Percentiles rank a stretch among this genome's conserved stretches.
These are phyloP conservation scores for Hirtodrosophila confusa DNA, from an alignment of 2,888 invertebrate species.

Conservation along the genomic window DNA sequence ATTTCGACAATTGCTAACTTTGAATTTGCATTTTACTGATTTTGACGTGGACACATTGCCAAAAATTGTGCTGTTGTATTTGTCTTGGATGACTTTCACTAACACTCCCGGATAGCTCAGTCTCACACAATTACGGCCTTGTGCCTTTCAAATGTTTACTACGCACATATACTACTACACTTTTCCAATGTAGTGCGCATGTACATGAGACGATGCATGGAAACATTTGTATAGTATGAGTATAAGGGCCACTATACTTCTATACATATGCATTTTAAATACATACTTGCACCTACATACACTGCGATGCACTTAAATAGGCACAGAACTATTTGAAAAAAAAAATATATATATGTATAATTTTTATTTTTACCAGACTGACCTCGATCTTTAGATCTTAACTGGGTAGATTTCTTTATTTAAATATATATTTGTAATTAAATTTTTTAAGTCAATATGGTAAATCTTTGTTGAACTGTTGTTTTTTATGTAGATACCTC, in stretches of 20 bases:
- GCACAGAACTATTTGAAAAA: too few relatives aligned
- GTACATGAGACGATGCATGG: conserved; percentile 17
- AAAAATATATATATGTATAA: too few relatives aligned
- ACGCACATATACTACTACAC: conserved; percentile 15
- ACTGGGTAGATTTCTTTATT: too few relatives aligned
- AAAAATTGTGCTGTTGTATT: conserved; percentile 51
- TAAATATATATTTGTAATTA: too few relatives aligned
- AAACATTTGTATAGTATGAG: conserved; percentile 21
- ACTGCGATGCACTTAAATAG: neutral
- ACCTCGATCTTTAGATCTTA: too few relatives aligned
- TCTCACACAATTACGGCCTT: conserved; percentile 48
- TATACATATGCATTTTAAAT: conserved; percentile 10
- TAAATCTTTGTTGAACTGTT: too few relatives aligned
- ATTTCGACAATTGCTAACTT: conserved; percentile 58
- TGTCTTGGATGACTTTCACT: conserved; percentile 50
- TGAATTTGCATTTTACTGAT: conserved; percentile 66
- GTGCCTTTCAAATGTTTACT: conserved; percentile 45
- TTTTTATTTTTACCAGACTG: too few relatives aligned
- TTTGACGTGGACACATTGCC: conserved; percentile 67
- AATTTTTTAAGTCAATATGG: too few relatives aligned
- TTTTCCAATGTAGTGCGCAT: conserved; percentile 12
- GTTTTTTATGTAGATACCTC: too few relatives aligned
- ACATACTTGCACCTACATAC: conserved; percentile 1
- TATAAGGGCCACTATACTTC: neutral
- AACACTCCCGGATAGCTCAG: conserved; percentile 24